Conservation (phyloP, 2,113 vertebrate species). For the Entelurus aequoreus region DNA sequence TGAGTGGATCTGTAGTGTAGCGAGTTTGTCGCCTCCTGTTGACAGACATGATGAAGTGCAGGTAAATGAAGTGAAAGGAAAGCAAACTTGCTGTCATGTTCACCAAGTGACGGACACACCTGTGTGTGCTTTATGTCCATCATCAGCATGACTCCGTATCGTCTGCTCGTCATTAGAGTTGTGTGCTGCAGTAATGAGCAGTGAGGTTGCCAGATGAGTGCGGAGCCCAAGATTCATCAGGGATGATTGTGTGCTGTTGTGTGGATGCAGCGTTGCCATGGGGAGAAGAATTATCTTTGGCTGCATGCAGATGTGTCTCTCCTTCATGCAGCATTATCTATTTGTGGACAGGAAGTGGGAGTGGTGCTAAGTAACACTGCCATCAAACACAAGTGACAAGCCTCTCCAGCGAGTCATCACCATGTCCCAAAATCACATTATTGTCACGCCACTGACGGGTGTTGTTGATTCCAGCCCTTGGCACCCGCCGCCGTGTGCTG, state of each 20-base stretch:
- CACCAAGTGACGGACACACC: too few species aligned
- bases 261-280: conserved; percentile 66
- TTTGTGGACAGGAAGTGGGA: conserved; percentile 63
- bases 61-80: not conserved
- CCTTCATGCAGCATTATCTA: conserved; percentile 38
- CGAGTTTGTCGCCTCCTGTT: too few species aligned
- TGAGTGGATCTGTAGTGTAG: too few species aligned
- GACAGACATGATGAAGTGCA: too few species aligned
- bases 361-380: conserved; percentile 67
- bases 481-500: conserved; percentile 58
- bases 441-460: conserved; percentile 61
- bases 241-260: conserved; percentile 66
- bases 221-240: conserved; percentile 68
- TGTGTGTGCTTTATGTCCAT: not conserved
- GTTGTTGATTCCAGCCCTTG: conserved; percentile 65
- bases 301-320: conserved; percentile 58
- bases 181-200: conserved; percentile 64
- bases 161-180: conserved; percentile 53
- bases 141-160: conserved; percentile 24
- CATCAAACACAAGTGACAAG: conserved; percentile 71
- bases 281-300: conserved; percentile 69
- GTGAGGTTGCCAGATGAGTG: conserved; percentile 58
- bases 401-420: conserved; percentile 68
- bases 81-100: not conserved
- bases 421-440: conserved; percentile 74